Evolutionary conservation across 2,888 invertebrate species (phyloP).

Genomic region (Ditula angustiorana): DNA sequence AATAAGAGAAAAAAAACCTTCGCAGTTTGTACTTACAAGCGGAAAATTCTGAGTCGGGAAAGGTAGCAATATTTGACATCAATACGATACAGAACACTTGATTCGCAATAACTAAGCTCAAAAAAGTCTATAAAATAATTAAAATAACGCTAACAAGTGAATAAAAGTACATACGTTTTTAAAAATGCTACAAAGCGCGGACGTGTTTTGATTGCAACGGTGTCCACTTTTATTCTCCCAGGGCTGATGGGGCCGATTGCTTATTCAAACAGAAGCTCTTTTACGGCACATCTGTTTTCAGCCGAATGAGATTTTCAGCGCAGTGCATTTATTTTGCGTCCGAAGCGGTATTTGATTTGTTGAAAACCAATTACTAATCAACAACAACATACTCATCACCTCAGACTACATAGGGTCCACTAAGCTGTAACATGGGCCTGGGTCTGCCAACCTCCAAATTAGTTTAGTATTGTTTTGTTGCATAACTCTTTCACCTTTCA

Average conservation of each 20-base stretch:
- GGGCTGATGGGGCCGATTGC: constrained; percentile 22
- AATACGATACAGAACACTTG: too few species aligned
- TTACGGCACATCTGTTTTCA: constrained; percentile 15
- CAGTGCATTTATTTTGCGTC: constrained; percentile 22
- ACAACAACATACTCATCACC: neutral
- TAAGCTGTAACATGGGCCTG: too few species aligned
- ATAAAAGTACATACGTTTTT: neutral
- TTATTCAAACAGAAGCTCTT: constrained; percentile 31
- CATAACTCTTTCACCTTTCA: too few species aligned
- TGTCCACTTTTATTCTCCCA: constrained; percentile 7
- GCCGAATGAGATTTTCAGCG: constrained; percentile 9
- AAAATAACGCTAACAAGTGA: neutral
- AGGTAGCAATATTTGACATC: too few species aligned
- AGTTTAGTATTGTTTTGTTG: too few species aligned
- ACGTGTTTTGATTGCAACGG: constrained; percentile 15
- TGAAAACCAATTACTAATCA: neutral
- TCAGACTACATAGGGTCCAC: too few species aligned
- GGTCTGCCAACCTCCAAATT: too few species aligned
- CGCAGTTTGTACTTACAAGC: too few species aligned
- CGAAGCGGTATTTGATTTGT: constrained; percentile 9
- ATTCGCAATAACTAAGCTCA: too few species aligned
- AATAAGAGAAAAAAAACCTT: too few species aligned
- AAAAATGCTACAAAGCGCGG: neutral
- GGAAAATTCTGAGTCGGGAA: too few species aligned
- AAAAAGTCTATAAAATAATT: too few species aligned